Conservation (phyloP, 2,113 vertebrate genomes). For the Oenanthe melanoleuca region DNA sequence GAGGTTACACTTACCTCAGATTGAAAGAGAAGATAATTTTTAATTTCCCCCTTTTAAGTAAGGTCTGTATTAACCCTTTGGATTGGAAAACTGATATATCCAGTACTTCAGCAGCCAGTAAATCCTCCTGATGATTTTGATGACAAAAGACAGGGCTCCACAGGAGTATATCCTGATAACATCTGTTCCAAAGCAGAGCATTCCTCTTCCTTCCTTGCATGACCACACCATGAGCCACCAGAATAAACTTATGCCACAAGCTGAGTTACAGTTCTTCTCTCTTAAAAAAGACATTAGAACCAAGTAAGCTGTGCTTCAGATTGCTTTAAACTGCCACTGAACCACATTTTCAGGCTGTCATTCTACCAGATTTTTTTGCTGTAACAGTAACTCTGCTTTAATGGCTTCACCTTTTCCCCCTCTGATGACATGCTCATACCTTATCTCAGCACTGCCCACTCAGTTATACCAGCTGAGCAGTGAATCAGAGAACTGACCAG, state of each 20-base stretch:
- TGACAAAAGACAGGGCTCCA: not conserved
- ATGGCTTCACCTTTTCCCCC: not conserved
- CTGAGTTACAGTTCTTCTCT: not conserved
- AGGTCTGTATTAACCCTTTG: not conserved
- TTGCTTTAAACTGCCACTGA: not conserved
- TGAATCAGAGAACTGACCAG: not conserved
- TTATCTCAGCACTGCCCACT: not conserved
- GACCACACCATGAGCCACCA: not conserved
- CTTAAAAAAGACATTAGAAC: not conserved
- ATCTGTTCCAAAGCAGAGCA: not conserved
- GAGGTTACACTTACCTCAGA: not conserved
- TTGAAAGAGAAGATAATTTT: not conserved
- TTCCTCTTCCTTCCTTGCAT: not conserved
- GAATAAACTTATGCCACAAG: not conserved
- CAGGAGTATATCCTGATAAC: not conserved
- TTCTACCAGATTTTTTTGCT: not conserved
- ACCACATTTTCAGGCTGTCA: not conserved
- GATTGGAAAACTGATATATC: not conserved
- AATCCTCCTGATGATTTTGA: not conserved
- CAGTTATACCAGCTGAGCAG: not conserved
- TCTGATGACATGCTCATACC: not conserved
- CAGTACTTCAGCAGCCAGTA: not conserved
- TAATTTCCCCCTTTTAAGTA: not conserved
- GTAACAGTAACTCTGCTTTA: not conserved
- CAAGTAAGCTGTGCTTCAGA: not conserved